phyloP scores from a whole-genome alignment of 1,140 invertebrate species.

The Polypedilum pembai region DNA sequence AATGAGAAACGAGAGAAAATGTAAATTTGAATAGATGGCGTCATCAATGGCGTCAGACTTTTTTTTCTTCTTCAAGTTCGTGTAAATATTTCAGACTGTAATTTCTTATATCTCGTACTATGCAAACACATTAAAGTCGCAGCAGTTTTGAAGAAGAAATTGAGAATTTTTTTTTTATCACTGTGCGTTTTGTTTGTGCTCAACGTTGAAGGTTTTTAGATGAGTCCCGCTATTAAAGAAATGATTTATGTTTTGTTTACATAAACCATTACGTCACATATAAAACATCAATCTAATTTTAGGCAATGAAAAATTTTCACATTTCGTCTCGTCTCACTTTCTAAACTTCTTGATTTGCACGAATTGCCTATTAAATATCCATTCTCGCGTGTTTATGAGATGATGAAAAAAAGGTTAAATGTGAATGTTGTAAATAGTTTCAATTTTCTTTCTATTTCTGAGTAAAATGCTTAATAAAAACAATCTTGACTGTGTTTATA shows the following conservation, averaged over 20 bases:
- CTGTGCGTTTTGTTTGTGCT: background rate
- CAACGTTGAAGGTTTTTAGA: background rate
- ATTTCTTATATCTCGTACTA: background rate
- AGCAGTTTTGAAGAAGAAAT: background rate
- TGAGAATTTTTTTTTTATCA: slow-evolving; percentile 13
- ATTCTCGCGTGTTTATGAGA: no score
- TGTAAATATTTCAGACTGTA: background rate
- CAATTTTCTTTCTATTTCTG: no score
- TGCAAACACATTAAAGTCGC: background rate
- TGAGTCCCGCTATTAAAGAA: slow-evolving; percentile 11
- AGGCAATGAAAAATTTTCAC: no score
- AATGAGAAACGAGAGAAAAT: background rate
- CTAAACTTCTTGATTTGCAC: no score
- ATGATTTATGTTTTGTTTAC: slow-evolving; percentile 10
- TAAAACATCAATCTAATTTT: background rate
- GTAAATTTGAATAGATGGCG: background rate
- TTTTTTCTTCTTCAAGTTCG: background rate
- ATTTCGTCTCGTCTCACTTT: no score
- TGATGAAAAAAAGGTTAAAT: no score
- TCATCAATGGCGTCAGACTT: background rate
- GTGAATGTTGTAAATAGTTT: no score
- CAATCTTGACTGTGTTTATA: no score
- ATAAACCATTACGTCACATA: background rate
- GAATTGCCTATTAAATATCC: no score
- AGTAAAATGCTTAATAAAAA: no score